Base-by-base conservation (phyloP, 30 jellyfish, hydroid and myxozoan genomes). In the Hydractinia symbiolongicarpus region DNA sequence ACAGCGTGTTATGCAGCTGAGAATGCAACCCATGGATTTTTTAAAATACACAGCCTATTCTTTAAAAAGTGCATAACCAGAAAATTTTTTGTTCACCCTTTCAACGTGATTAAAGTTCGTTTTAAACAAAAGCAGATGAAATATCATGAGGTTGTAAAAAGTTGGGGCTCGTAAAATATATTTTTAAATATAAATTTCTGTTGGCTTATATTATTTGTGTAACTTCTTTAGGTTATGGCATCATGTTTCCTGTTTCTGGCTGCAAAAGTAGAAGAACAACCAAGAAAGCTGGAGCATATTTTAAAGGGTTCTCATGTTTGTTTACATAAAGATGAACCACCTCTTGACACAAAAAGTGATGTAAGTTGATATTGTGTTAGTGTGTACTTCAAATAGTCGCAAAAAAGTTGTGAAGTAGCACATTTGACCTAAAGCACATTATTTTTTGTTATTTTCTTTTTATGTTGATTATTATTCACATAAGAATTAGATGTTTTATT, bases 181-280 rank as follows among this genome's bases (percentile, higher is more conserved):
- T 30, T 30, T 30, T 30, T 30, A 30, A 30, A 1, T 30, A 30
- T 1, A 30, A 30, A 30, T 30, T 30, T 30, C 44, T 30, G 44
- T 2, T 30, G 44, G 44, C 44, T 30, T 81, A 7, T 9, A 50
- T 54, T 53, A 0, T 61, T 49, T 5, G 54, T 54, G 5, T 8
- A 51, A 15, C 14, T 49, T 73, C 68, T 83, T 52, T 66, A 91
- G 97, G 82, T 76, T 58, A 91, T 91, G 97, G 95, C 97, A 51
- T 91, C 97, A 8, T 86, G 95, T 79, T 91, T 91, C 62, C 76
- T 91, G 7, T 91, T 86, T 75, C 95, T 91, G 75, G 95, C 96
- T 20, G 96, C 97, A 55, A 91, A 91, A 78, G 89, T 91, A 8
- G 97, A 91, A 81, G 97, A 91, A 76, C 91, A 86, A 53, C 96